Conservation (phyloP, 1,140 invertebrate species). For the Octopus sinensis region DNA sequence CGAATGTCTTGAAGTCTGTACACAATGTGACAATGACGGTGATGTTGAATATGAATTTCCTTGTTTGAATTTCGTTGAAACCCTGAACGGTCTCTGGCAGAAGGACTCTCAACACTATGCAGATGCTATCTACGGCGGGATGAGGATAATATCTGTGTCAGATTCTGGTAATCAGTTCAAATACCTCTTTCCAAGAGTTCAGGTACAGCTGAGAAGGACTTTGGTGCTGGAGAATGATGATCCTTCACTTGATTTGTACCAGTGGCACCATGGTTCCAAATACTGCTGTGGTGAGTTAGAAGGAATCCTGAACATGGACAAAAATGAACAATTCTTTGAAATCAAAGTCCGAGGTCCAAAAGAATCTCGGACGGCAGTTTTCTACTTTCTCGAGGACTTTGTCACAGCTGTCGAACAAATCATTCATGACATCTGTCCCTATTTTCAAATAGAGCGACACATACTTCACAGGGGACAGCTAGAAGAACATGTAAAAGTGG, state of each 20-base stretch:
- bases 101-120: conserved; percentile 63
- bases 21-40: conserved; percentile 72
- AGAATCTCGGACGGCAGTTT: conserved; percentile 53
- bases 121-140: conserved; percentile 68
- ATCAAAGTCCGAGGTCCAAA: conserved; percentile 72
- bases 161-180: conserved; percentile 64
- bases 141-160: conserved; percentile 63
- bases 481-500: conserved; percentile 63
- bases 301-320: conserved; percentile 70
- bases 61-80: conserved; percentile 73
- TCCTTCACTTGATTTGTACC: conserved; percentile 68
- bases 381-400: conserved; percentile 75
- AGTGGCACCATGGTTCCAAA: conserved; percentile 79
- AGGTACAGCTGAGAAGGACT: conserved; percentile 68
- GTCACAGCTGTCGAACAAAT: conserved; percentile 70
- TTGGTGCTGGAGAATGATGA: conserved; percentile 61
- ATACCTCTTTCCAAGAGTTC: conserved; percentile 71
- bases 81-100: conserved; percentile 73
- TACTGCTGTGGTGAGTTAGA: conserved; percentile 72
- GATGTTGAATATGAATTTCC: conserved; percentile 79
- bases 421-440: conserved; percentile 67
- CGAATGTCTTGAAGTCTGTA: conserved; percentile 70
- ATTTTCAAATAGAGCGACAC: conserved; percentile 67
- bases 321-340: conserved; percentile 58
- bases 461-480: conserved; percentile 63